Conservation (phyloP, 2,888 invertebrate genomes). For the Epinotia ramella region DNA sequence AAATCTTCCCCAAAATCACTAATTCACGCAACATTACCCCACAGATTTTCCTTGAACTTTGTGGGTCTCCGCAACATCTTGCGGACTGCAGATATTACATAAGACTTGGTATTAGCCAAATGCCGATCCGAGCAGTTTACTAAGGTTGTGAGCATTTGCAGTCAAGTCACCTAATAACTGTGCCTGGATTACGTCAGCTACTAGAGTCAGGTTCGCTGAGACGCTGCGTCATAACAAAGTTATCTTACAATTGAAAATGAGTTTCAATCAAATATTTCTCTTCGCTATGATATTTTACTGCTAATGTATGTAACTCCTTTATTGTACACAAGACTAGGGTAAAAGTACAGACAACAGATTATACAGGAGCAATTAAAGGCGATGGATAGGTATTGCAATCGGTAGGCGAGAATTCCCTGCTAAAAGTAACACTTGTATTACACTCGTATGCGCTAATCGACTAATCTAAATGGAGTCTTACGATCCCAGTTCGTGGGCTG, state of each 20-base stretch:
- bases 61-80: not conserved
- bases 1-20: no score
- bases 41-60: slow-evolving; percentile 16
- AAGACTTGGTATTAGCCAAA: slow-evolving; percentile 29
- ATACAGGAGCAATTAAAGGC: no score
- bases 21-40: not conserved
- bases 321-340: no score
- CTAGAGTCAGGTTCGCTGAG: not conserved
- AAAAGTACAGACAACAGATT: no score
- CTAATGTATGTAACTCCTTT: no score
- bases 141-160: slow-evolving; percentile 16
- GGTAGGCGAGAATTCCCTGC: no score
- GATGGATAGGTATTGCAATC: no score
- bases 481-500: no score
- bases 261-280: not conserved
- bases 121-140: slow-evolving; percentile 10
- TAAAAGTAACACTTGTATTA: no score
- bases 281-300: not conserved
- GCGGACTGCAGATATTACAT: slow-evolving; percentile 1
- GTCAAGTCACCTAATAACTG: not conserved
- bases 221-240: not conserved
- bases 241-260: not conserved
- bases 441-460: no score
- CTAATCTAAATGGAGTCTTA: no score
- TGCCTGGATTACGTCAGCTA: slow-evolving; percentile 8